A percentile compares a stretch with the other conserved stretches of the same genome.
Conservation (phyloP, 2,888 invertebrate species). For the Lasiommata megera region DNA sequence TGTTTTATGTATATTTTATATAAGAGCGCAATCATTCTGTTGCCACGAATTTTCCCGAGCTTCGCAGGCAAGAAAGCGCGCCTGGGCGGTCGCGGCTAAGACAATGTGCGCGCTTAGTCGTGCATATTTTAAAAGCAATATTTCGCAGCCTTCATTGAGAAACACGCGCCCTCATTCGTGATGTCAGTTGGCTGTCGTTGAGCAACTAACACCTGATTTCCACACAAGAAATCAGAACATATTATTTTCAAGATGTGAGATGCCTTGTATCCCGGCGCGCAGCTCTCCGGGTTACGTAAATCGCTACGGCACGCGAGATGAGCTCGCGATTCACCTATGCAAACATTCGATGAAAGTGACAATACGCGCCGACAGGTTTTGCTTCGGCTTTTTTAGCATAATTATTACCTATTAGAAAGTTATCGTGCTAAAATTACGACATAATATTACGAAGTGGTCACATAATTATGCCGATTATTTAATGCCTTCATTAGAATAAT, state of each 20-base stretch:
- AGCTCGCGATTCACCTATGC: constrained; percentile 44
- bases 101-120: constrained; percentile 66
- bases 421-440: constrained; percentile 43
- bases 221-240: constrained; percentile 66
- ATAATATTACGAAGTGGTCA: constrained; percentile 32
- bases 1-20: not conserved
- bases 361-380: constrained; percentile 48
- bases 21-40: not conserved
- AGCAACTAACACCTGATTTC: constrained; percentile 75
- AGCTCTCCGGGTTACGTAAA: constrained; percentile 43
- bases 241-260: constrained; percentile 47
- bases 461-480: constrained; percentile 24
- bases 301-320: constrained; percentile 30
- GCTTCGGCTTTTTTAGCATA: constrained; percentile 40
- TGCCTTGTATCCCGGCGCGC: constrained; percentile 39
- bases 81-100: constrained; percentile 39
- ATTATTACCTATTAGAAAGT: constrained; percentile 64
- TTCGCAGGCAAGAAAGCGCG: constrained; percentile 9
- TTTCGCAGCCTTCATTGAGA: constrained; percentile 78
- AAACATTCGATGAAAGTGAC: constrained; percentile 59
- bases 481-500: constrained; percentile 15
- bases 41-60: not conserved
- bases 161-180: constrained; percentile 76
- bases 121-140: constrained; percentile 75
- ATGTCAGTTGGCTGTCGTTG: constrained; percentile 66